A percentile compares a stretch with the other conserved stretches of the same genome.
These are phyloP conservation scores for Pogoniulus pusillus DNA, from an alignment of 2,797 vertebrate species.

Conservation along the genomic window DNA sequence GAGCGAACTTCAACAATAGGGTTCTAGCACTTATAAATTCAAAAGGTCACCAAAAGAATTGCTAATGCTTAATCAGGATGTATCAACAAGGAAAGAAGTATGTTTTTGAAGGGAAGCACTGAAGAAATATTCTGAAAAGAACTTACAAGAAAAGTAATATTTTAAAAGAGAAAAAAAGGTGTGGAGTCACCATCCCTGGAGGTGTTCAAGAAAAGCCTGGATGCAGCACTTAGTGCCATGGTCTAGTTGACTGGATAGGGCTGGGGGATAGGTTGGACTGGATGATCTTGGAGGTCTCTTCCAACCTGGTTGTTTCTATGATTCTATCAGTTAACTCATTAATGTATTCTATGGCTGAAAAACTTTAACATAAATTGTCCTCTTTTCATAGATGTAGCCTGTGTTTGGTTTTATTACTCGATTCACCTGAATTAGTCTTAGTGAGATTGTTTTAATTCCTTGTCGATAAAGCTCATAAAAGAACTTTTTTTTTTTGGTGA, in stretches of 20 bases:
- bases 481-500: not conserved
- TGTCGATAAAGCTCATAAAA: conserved; percentile 13
- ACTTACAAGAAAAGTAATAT: not conserved
- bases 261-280: no score
- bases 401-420: no score
- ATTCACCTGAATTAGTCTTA: no score
- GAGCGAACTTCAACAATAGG: conserved; percentile 1
- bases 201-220: no score
- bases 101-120: not conserved
- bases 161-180: no score
- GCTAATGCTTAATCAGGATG: not conserved
- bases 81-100: not conserved
- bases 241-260: no score
- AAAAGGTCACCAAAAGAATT: conserved; percentile 10
- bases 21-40: not conserved
- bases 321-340: not conserved
- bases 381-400: not conserved
- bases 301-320: no score
- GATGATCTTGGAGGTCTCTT: no score
- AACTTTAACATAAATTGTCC: not conserved
- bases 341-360: not conserved
- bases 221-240: no score
- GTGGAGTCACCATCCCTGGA: no score
- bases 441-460: not conserved
- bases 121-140: not conserved